A percentile compares a stretch with the other conserved stretches of the same genome.
Conservation (phyloP, 2,888 invertebrate genomes). For the Unio delphinus region DNA sequence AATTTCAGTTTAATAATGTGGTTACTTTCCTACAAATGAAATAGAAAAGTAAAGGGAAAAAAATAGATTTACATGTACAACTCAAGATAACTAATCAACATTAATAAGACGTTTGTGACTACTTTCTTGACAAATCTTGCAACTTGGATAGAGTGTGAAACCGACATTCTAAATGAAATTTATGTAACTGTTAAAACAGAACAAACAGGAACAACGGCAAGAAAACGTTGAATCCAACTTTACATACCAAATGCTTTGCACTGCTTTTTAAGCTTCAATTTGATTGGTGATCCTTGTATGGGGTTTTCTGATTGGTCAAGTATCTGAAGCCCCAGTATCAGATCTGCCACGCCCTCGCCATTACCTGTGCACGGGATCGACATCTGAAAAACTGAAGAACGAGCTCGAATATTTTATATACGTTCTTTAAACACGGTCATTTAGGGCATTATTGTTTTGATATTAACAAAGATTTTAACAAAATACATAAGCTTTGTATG, state of each 20-base stretch:
- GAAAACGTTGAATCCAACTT: neutral
- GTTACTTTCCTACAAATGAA: too few relatives aligned
- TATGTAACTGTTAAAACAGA: neutral
- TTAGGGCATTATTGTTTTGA: too few relatives aligned
- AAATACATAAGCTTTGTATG: too few relatives aligned
- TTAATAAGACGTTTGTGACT: neutral
- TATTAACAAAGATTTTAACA: too few relatives aligned
- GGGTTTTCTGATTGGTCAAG: conserved; percentile 49
- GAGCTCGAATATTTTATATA: too few relatives aligned
- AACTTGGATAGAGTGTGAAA: neutral
- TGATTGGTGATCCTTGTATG: conserved; percentile 64
- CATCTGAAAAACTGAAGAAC: conserved; percentile 64
- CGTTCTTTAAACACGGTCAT: too few relatives aligned
- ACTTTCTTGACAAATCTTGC: neutral
- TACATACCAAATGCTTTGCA: conserved; percentile 65
- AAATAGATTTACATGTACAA: too few relatives aligned
- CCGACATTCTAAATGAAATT: neutral
- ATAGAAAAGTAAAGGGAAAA: too few relatives aligned
- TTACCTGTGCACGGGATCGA: conserved; percentile 68
- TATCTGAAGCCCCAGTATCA: conserved; percentile 63
- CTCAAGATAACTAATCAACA: too few relatives aligned
- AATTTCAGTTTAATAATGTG: too few relatives aligned
- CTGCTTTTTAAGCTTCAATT: conserved; percentile 62
- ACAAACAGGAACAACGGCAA: neutral
- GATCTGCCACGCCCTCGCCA: conserved; percentile 61